These are phyloP conservation scores for Papilio helenus DNA, from an alignment of 1,140 invertebrate species.

Conservation along the genomic window DNA sequence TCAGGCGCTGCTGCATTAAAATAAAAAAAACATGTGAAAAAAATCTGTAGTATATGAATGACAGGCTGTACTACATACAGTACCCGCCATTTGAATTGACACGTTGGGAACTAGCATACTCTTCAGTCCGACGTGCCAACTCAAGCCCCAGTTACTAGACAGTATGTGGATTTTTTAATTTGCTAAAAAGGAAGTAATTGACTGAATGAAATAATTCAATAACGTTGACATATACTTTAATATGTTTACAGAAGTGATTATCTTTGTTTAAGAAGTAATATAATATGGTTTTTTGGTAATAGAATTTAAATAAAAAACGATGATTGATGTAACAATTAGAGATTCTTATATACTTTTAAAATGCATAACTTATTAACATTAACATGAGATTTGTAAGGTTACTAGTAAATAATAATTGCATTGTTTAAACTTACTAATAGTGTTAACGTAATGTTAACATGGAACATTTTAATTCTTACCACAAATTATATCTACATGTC, in stretches of 20 bases:
- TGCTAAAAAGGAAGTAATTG: not conserved
- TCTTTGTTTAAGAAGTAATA: not conserved
- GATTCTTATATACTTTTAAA: not conserved
- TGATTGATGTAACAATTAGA: not conserved
- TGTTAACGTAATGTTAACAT: not conserved
- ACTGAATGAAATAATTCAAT: not conserved
- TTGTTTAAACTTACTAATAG: not conserved
- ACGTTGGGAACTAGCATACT: not conserved
- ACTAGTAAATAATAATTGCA: not conserved
- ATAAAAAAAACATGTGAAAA: slow-evolving; percentile 57
- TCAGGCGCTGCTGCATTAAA: slow-evolving; percentile 98
- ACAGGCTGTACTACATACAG: not conserved
- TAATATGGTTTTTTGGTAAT: not conserved
- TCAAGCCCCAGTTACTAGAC: not conserved
- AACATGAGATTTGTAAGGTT: not conserved
- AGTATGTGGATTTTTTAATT: not conserved
- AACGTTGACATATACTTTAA: not conserved
- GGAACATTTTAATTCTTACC: not conserved
- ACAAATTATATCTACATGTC: not conserved
- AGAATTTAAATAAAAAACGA: not conserved
- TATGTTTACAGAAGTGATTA: not conserved
- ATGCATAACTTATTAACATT: not conserved
- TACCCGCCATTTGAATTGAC: not conserved
- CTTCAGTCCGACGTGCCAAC: not conserved
- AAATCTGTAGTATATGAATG: not conserved